Conservation (phyloP, 2,888 invertebrate species). For the Drosophila emarginata region DNA sequence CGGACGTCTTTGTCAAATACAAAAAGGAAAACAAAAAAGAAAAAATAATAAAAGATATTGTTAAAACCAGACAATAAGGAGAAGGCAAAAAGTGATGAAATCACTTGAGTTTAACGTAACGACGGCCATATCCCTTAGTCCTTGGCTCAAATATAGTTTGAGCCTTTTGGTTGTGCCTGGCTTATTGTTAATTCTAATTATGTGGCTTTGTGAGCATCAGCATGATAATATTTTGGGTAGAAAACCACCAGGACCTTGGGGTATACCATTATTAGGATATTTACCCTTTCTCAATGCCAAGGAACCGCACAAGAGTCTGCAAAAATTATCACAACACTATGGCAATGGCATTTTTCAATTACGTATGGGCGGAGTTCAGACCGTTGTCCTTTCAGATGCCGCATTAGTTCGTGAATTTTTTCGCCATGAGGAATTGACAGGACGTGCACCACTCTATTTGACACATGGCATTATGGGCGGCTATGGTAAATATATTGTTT, state of each 20-base stretch:
- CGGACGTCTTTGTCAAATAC: conserved; percentile 55
- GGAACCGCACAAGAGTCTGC: conserved; percentile 89
- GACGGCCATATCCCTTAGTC: neutral
- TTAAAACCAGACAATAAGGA: neutral
- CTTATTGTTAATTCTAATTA: conserved; percentile 33
- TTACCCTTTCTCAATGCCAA: conserved; percentile 88
- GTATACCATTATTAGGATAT: conserved; percentile 90
- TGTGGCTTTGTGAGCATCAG: conserved; percentile 56
- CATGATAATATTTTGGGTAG: conserved; percentile 54
- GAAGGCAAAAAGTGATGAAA: conserved; percentile 16
- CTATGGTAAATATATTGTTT: conserved; percentile 86
- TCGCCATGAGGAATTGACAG: conserved; percentile 88
- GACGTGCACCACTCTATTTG: conserved; percentile 89
- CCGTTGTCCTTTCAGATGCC: conserved; percentile 90
- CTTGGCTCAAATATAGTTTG: conserved; percentile 1
- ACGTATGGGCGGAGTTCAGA: conserved; percentile 88
- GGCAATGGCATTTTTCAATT: conserved; percentile 88
- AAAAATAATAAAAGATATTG: neutral
- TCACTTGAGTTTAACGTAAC: neutral
- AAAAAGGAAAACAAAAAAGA: neutral
- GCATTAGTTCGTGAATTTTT: conserved; percentile 88
- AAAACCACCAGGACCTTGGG: conserved; percentile 88
- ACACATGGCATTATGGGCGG: conserved; percentile 95
- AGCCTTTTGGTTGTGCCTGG: conserved; percentile 25
- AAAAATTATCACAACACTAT: conserved; percentile 86